These are phyloP conservation scores for Gymnorhina tibicen DNA, from an alignment of 2,113 vertebrate species.

Conservation along the genomic window DNA sequence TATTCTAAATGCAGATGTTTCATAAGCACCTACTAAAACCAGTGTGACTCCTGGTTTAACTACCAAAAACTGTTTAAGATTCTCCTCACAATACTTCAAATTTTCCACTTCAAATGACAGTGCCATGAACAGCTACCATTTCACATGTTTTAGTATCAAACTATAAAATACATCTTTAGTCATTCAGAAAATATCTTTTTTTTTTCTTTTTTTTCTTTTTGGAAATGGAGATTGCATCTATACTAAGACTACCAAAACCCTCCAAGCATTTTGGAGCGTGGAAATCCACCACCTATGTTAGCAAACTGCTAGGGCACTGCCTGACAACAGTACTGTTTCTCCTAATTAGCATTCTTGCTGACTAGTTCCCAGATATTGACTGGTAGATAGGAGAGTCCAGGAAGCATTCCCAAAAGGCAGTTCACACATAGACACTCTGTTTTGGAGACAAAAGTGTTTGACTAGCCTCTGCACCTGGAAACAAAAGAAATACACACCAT, in stretches of 20 bases:
- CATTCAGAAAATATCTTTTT: background rate
- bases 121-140: background rate
- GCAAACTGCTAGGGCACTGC: background rate
- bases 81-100: background rate
- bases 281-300: background rate
- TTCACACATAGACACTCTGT: fast-evolving
- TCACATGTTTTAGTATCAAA: background rate
- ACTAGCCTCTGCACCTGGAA: background rate
- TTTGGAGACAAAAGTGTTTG: background rate
- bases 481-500: background rate
- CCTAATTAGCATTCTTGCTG: background rate
- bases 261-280: background rate
- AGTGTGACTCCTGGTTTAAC: background rate
- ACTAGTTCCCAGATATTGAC: background rate
- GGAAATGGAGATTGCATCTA: background rate
- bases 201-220: background rate
- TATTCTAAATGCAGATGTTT: background rate
- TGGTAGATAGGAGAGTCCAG: background rate
- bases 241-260: background rate
- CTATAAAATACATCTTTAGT: background rate
- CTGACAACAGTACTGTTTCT: background rate
- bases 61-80: background rate
- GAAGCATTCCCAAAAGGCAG: background rate
- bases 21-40: background rate
- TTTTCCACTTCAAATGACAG: background rate